Conservation (phyloP, 2,113 vertebrate genomes). For the Rallus limicola region DNA sequence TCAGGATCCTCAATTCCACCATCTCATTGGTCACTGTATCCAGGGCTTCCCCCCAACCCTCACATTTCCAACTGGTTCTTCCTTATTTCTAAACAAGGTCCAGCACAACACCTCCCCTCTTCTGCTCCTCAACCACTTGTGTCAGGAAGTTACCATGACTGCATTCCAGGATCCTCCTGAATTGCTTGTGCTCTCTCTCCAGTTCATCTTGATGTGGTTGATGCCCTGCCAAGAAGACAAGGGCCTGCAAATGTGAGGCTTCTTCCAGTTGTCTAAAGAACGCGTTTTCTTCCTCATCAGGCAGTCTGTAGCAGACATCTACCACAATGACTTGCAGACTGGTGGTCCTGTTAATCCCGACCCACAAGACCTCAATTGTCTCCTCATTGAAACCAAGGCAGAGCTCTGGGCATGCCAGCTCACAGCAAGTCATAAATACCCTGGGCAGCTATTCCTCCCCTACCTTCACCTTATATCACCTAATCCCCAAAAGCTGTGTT, state of each 20-base stretch:
- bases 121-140: background rate
- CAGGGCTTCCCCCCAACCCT: background rate
- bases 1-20: background rate
- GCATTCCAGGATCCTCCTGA: background rate
- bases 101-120: background rate
- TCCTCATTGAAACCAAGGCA: background rate
- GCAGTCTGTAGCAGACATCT: background rate
- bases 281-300: background rate
- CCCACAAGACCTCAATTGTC: background rate
- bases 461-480: background rate
- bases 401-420: background rate
- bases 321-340: background rate
- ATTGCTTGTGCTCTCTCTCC: background rate
- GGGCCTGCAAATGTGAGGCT: background rate
- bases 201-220: background rate
- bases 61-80: background rate
- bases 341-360: background rate
- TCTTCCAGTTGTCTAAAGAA: background rate
- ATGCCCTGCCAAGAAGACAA: background rate
- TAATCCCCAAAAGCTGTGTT: background rate
- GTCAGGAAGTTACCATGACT: background rate
- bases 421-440: background rate
- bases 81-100: background rate
- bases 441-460: background rate
- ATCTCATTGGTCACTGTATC: background rate